Conservation (phyloP, 2,797 vertebrate species). For the Diglossa cyanea region DNA sequence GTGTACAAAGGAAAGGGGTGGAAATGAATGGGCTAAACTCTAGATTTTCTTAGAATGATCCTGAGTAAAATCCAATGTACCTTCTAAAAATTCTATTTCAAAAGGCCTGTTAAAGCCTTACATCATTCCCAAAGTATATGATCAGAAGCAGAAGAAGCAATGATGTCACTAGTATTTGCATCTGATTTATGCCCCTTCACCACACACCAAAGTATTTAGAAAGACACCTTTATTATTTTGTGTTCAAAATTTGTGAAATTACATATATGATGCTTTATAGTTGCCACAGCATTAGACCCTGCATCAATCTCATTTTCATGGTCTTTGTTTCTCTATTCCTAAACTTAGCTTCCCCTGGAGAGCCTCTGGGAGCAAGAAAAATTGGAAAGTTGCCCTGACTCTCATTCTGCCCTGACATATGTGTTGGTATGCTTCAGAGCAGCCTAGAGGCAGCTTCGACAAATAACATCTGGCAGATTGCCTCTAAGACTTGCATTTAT, state of each 20-base stretch:
- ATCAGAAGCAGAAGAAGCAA: neutral
- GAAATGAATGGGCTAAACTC: neutral
- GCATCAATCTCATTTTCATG: neutral
- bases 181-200: neutral
- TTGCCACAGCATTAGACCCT: neutral
- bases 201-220: neutral
- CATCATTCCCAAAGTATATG: neutral
- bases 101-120: neutral
- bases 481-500: slow-evolving; percentile 28
- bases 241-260: neutral
- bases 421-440: slow-evolving; percentile 45
- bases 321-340: slow-evolving; percentile 16
- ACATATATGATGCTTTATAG: neutral
- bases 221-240: neutral
- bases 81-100: neutral
- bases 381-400: slow-evolving; percentile 56
- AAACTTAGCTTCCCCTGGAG: slow-evolving; percentile 25
- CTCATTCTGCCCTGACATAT: slow-evolving; percentile 44
- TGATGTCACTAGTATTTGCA: neutral
- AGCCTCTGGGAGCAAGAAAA: slow-evolving; percentile 44
- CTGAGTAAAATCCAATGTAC: neutral
- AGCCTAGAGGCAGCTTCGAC: slow-evolving; percentile 53
- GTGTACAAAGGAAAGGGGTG: neutral
- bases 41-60: neutral
- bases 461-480: slow-evolving; percentile 63